Percentiles rank a stretch among this genome's conserved stretches.
These are phyloP conservation scores for Pomatostomus ruficeps DNA, from an alignment of 2,113 vertebrate genomes.

Conservation along the genomic window DNA sequence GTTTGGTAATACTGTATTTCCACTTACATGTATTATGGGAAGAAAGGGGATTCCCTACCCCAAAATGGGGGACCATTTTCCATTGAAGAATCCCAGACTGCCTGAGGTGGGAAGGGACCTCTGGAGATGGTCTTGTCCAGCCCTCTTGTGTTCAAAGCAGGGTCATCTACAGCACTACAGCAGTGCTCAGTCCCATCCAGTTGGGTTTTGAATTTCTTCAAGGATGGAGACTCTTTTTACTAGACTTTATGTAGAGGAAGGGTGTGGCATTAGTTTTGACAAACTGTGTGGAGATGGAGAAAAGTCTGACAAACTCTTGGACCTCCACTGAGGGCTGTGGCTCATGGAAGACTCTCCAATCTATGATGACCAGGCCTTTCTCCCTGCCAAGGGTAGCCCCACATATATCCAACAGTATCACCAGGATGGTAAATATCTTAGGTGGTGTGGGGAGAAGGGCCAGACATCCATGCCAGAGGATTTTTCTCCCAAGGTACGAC, in stretches of 20 bases:
- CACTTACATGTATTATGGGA: not conserved
- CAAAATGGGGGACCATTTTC: not conserved
- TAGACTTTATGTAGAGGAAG: not conserved
- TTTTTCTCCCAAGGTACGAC: fast-evolving
- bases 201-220: not conserved
- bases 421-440: not conserved
- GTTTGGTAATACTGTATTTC: not conserved
- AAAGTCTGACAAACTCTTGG: not conserved
- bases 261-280: not conserved
- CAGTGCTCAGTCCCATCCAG: not conserved
- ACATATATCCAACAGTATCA: not conserved
- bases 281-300: not conserved
- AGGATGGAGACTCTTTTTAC: not conserved
- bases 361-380: not conserved
- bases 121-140: not conserved
- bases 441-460: not conserved
- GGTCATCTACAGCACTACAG: not conserved
- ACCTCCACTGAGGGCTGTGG: not conserved
- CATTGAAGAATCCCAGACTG: not conserved
- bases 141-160: not conserved
- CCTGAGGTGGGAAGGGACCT: not conserved
- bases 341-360: not conserved
- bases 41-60: not conserved
- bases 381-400: not conserved
- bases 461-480: not conserved